Evolutionary conservation across 2,888 invertebrate genomes (phyloP).

Genomic region (Sinhomidia bicolor): DNA sequence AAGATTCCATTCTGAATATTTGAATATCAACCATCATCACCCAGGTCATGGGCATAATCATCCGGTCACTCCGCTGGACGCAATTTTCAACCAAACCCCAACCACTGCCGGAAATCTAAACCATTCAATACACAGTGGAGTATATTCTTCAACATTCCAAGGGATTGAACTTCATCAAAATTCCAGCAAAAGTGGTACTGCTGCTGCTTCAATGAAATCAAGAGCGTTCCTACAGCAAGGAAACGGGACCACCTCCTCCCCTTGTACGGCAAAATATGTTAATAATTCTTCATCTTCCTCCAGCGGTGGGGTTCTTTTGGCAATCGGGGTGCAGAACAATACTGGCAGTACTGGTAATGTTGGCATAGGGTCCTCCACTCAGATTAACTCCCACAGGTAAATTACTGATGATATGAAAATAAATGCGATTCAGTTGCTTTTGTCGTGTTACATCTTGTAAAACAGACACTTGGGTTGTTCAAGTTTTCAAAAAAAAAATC

Average conservation of each 20-base stretch:
- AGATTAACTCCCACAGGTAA: constrained; percentile 36
- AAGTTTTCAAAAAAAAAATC: constrained; percentile 11
- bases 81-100: constrained; percentile 31
- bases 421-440: neutral
- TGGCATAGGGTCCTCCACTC: constrained; percentile 23
- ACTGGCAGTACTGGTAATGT: neutral
- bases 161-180: constrained; percentile 63
- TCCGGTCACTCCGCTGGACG: constrained; percentile 65
- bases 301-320: constrained; percentile 55
- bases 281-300: constrained; percentile 58
- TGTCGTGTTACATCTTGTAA: neutral
- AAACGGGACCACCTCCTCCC: neutral
- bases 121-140: constrained; percentile 58
- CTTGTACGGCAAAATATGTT: constrained; percentile 17
- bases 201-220: neutral
- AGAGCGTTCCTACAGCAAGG: constrained; percentile 9
- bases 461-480: neutral
- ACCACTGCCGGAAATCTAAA: constrained; percentile 66
- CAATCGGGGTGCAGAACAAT: constrained; percentile 52
- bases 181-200: constrained; percentile 37
- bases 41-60: constrained; percentile 62
- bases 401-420: neutral
- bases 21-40: constrained; percentile 57
- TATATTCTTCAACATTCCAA: constrained; percentile 63
- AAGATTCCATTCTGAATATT: constrained; percentile 61